phyloP scores from a whole-genome alignment of 2,888 invertebrate genomes.

The Oligia latruncula region DNA sequence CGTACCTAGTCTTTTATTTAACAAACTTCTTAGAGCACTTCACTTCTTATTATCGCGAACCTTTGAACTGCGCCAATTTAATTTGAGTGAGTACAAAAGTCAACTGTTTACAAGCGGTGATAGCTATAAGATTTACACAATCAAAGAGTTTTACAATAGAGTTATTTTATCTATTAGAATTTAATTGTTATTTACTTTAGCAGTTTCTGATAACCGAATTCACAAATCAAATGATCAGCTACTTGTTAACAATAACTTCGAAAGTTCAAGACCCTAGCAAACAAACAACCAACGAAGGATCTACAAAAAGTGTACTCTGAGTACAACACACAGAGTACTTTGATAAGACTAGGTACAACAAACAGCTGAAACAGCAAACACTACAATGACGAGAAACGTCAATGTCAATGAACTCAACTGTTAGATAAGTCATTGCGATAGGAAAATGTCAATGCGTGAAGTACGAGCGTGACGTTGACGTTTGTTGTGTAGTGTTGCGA shows the following conservation, averaged over 20 bases:
- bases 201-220: background rate
- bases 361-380: too few species aligned
- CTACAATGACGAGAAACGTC: constrained; percentile 3
- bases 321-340: too few species aligned
- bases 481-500: background rate
- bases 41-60: background rate
- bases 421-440: too few species aligned
- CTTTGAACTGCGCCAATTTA: constrained; percentile 25
- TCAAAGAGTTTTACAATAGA: background rate
- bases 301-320: background rate
- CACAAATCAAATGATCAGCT: constrained; percentile 28
- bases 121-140: constrained; percentile 22
- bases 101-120: constrained; percentile 13
- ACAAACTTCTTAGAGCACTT: constrained; percentile 11
- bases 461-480: background rate
- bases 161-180: constrained; percentile 1
- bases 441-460: background rate
- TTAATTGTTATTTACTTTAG: background rate
- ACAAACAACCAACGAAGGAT: background rate
- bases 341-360: too few species aligned
- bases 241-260: constrained; percentile 12
- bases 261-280: constrained; percentile 1
- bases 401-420: constrained; percentile 14
- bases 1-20: background rate
- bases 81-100: constrained; percentile 52